Conservation (phyloP, 2,797 vertebrate species). For the Chaenodraco wilsoni region DNA sequence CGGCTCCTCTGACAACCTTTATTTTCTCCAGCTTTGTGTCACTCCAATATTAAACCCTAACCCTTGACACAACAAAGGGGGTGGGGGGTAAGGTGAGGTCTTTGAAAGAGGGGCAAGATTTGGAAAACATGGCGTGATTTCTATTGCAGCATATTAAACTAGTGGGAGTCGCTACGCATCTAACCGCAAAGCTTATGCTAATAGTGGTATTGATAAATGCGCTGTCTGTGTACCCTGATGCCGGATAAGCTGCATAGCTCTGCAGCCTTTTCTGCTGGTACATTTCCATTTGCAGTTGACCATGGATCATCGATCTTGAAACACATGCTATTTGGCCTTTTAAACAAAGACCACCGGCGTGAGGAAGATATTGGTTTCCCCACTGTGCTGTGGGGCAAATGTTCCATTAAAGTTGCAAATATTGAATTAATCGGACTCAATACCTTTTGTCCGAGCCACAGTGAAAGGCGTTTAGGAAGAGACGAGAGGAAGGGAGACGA, state of each 20-base stretch:
- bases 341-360: slow-evolving; percentile 40
- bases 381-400: slow-evolving; percentile 24
- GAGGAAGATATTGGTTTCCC: slow-evolving; percentile 40
- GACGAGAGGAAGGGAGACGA: slow-evolving; percentile 3
- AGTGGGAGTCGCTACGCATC: slow-evolving; percentile 47
- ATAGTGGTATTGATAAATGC: slow-evolving; percentile 73
- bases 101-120: slow-evolving; percentile 14
- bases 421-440: slow-evolving; percentile 63
- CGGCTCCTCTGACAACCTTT: slow-evolving; percentile 78
- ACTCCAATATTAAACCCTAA: slow-evolving; percentile 74
- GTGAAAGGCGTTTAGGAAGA: slow-evolving; percentile 39
- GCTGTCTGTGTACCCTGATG: slow-evolving; percentile 54
- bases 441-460: slow-evolving; percentile 55
- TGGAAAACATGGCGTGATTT: slow-evolving; percentile 13
- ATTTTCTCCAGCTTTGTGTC: slow-evolving; percentile 79
- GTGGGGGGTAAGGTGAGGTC: slow-evolving; percentile 3
- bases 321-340: slow-evolving; percentile 40
- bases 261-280: slow-evolving; percentile 39
- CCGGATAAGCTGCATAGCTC: slow-evolving; percentile 54
- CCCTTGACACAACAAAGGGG: slow-evolving; percentile 42
- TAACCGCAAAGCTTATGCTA: slow-evolving; percentile 63
- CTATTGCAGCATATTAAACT: slow-evolving; percentile 24
- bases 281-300: slow-evolving; percentile 68
- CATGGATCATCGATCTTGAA: slow-evolving; percentile 47
- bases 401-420: slow-evolving; percentile 69